Evolutionary conservation across 2,888 invertebrate species (phyloP), one percentile per base, ranked within the genome.

Genomic region (Dryobotodes eremita): DNA sequence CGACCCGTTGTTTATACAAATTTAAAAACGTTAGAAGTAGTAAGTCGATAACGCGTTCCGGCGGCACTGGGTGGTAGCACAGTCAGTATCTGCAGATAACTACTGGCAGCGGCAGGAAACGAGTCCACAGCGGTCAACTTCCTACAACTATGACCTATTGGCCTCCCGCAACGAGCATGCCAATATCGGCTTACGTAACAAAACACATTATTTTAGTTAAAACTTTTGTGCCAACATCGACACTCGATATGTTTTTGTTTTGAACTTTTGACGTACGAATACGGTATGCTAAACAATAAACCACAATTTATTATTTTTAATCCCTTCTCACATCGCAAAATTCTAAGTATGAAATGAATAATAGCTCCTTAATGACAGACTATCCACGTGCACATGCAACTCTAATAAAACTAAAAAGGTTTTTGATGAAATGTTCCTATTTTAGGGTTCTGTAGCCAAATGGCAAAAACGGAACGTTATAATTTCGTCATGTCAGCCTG

Each of bases 61-160:
- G 73, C 61, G 73, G 71, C 64, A 59, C 50, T 46, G 62, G 72
- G 61, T 36, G 42, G n/a, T 42, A 55, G 17, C 26, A 31, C 42
- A 26, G 57, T 48, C 72, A 59, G 46, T 71, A 75, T 64, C 64
- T 76, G 62, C 61, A 83, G 75, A 72, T 86, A 84, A 77, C 73
- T 74, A 36, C 79, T 65, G 70, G 59, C 79, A 73, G 73, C 50
- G 62, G 75, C 31, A 84, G 88, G 82, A 88, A 88, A 69, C 74
- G 62, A 74, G 62, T 70, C 79, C 72, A 65, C 64, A 75, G 77
- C 79, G 72, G 62, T 81, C 66, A 11, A 77, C 81, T 87, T 85
- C 83, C 87, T 71, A 74, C 48, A 70, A 55, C 71, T 71, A 42
- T 68, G 77, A 79, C 75, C 71, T 79, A 80, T 74, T 61, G 55